These are phyloP conservation scores for Poecile atricapillus DNA, from an alignment of 2,113 vertebrate genomes.

Conservation along the genomic window DNA sequence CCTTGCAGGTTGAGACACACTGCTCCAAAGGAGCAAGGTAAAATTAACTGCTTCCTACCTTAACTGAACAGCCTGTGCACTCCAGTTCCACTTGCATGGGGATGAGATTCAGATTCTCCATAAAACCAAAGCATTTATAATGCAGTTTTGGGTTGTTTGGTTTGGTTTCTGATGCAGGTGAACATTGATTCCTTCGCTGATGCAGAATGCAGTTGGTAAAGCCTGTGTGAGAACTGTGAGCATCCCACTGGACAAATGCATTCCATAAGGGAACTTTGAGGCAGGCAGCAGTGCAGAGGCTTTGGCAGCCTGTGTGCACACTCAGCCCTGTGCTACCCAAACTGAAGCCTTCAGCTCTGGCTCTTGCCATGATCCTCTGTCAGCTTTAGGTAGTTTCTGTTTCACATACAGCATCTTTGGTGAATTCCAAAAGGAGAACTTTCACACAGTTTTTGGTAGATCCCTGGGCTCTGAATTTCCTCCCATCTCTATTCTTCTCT, in stretches of 20 bases:
- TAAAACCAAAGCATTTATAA: not conserved
- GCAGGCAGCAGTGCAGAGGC: not conserved
- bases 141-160: not conserved
- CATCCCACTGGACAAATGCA: fast-evolving
- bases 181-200: not conserved
- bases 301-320: not conserved
- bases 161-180: not conserved
- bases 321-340: not conserved
- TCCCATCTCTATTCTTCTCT: not conserved
- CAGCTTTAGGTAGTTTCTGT: not conserved
- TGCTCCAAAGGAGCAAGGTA: not conserved
- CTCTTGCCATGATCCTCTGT: not conserved
- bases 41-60: not conserved
- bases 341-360: not conserved
- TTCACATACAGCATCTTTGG: not conserved
- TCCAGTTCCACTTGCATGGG: not conserved
- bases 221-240: not conserved
- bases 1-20: not conserved
- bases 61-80: not conserved
- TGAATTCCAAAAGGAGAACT: not conserved
- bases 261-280: not conserved
- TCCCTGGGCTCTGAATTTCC: not conserved
- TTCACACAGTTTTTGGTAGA: not conserved
- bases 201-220: not conserved
- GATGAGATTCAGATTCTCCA: not conserved